These are phyloP conservation scores for Drosophila nikananu DNA, from an alignment of 1,140 invertebrate genomes.

Conservation along the genomic window DNA sequence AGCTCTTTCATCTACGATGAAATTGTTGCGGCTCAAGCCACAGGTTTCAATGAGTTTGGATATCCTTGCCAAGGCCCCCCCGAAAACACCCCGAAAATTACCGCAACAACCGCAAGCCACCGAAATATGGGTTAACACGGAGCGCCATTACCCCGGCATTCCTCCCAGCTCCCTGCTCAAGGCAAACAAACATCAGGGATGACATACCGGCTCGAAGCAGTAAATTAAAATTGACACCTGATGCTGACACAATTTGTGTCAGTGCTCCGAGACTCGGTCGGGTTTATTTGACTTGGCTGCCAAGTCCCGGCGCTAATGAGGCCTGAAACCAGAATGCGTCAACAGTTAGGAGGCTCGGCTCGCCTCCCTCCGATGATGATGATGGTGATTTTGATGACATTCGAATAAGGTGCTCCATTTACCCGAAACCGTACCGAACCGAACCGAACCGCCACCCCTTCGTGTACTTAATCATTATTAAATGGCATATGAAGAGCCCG, in stretches of 20 bases:
- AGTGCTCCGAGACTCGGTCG: conserved; percentile 33
- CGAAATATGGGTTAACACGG: conserved; percentile 55
- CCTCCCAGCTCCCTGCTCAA: conserved; percentile 6
- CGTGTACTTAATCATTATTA: conserved; percentile 51
- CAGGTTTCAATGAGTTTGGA: conserved; percentile 26
- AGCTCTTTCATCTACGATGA: conserved; percentile 27
- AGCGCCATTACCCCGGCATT: background rate
- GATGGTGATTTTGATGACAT: conserved; percentile 66
- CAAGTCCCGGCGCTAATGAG: conserved; percentile 62
- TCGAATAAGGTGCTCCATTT: conserved; percentile 45
- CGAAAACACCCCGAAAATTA: conserved; percentile 28
- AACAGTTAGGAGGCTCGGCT: conserved; percentile 35
- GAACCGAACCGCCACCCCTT: conserved; percentile 1
- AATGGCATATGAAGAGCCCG: conserved; percentile 43
- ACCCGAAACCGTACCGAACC: conserved; percentile 5
- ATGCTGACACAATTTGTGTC: conserved; percentile 61
- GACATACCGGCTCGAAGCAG: conserved; percentile 47
- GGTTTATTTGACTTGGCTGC: conserved; percentile 28
- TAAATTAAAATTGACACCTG: conserved; percentile 83
- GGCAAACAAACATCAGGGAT: conserved; percentile 53
- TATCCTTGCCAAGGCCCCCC: conserved; percentile 9
- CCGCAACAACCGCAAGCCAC: conserved; percentile 54
- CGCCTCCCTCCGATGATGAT: conserved; percentile 22
- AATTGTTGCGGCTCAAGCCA: conserved; percentile 19
- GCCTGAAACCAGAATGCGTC: conserved; percentile 76